Percentiles rank a stretch among this genome's conserved stretches.
phyloP scores from a whole-genome alignment of 2,113 vertebrate species.

The Eudyptes chrysolophus region DNA sequence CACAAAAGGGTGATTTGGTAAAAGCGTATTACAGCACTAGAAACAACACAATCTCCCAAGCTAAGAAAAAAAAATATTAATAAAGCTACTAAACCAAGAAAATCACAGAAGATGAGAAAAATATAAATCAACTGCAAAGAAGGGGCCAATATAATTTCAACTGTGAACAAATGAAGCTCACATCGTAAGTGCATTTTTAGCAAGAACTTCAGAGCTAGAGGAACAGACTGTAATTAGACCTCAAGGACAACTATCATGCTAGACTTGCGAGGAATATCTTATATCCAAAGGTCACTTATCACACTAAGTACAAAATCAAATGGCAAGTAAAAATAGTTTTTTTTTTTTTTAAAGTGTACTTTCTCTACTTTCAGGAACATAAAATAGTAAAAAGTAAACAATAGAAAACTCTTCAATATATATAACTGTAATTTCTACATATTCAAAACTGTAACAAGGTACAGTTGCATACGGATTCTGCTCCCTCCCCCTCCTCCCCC shows the following conservation, averaged over 20 bases:
- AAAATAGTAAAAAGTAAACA: neutral
- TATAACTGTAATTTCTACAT: neutral
- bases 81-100: neutral
- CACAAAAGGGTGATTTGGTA: neutral
- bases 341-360: neutral
- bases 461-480: neutral
- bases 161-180: neutral
- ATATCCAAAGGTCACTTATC: constrained; percentile 49
- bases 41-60: neutral
- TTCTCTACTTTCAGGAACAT: neutral
- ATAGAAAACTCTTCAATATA: neutral
- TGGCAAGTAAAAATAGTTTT: neutral
- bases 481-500: neutral
- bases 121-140: neutral
- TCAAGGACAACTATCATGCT: constrained; percentile 46
- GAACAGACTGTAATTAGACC: constrained; percentile 52
- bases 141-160: neutral
- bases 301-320: neutral
- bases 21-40: neutral
- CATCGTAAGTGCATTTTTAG: constrained; percentile 18
- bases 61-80: neutral
- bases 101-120: neutral
- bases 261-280: constrained; percentile 22
- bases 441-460: neutral
- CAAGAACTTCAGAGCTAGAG: constrained; percentile 39